Conservation (phyloP, 2,888 invertebrate species). For the Drosophila demipolita region DNA sequence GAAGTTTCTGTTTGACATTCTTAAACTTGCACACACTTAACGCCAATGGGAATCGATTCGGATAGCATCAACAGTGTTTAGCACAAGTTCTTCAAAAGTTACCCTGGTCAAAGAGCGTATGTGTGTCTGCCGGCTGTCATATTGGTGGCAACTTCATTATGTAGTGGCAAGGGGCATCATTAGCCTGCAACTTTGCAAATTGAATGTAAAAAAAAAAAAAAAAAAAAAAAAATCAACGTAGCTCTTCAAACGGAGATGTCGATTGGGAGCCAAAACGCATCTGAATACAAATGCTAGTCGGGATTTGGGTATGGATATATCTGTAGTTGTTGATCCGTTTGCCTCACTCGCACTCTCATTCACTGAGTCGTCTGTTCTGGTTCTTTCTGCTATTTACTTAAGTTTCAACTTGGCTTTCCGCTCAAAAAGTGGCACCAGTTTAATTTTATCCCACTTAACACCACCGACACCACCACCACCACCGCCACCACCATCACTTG, state of each 20-base stretch:
- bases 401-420: constrained; percentile 46
- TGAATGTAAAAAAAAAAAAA: constrained; percentile 48
- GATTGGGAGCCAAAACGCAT: not conserved
- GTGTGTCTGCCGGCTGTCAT: constrained; percentile 30
- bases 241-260: constrained; percentile 22
- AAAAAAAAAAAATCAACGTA: constrained; percentile 52
- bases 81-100: not conserved
- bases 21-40: constrained; percentile 48
- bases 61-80: not conserved
- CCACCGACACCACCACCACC: not conserved
- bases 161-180: constrained; percentile 56
- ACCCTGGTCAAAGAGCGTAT: constrained; percentile 7
- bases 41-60: constrained; percentile 2
- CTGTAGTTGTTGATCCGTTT: constrained; percentile 1
- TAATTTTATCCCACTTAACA: not conserved
- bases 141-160: constrained; percentile 61
- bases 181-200: constrained; percentile 73
- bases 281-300: not conserved
- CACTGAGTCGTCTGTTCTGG: not conserved
- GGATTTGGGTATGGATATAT: not conserved
- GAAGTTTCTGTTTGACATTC: constrained; percentile 43
- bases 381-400: constrained; percentile 33
- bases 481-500: not conserved
- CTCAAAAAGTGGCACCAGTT: constrained; percentile 14
- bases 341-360: not conserved